A percentile compares a stretch with the other conserved stretches of the same genome.
phyloP scores from a whole-genome alignment of 1,140 invertebrate species.

The Zeugodacus cucurbitae region DNA sequence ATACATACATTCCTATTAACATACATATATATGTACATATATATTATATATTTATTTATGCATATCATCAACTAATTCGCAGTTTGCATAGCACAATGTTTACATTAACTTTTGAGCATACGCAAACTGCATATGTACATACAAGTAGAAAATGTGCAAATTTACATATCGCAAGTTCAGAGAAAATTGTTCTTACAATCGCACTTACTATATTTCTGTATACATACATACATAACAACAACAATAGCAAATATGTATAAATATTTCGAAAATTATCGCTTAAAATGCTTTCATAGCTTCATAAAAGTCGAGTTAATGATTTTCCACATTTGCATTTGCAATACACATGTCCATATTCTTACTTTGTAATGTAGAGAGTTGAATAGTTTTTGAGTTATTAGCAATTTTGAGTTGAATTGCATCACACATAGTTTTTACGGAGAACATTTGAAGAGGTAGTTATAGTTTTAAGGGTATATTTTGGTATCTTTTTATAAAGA shows the following conservation, averaged over 20 bases:
- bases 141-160: background rate
- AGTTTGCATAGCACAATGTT: background rate
- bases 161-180: background rate
- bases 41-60: background rate
- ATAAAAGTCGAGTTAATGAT: background rate
- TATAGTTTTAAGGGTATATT: too few species aligned
- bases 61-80: background rate
- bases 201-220: too few species aligned
- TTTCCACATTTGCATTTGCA: background rate
- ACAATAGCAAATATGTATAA: too few species aligned
- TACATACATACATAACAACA: background rate
- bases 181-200: background rate
- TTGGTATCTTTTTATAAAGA: too few species aligned
- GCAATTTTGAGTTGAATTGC: background rate
- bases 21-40: background rate
- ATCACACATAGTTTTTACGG: background rate
- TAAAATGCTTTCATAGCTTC: background rate
- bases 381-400: background rate
- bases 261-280: background rate
- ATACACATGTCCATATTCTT: background rate
- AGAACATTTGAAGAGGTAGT: too few species aligned
- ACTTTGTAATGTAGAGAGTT: background rate
- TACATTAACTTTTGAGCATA: background rate
- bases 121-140: background rate
- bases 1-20: background rate